phyloP scores from a whole-genome alignment of 2,888 invertebrate genomes.

The Drosophila nigricruria region DNA sequence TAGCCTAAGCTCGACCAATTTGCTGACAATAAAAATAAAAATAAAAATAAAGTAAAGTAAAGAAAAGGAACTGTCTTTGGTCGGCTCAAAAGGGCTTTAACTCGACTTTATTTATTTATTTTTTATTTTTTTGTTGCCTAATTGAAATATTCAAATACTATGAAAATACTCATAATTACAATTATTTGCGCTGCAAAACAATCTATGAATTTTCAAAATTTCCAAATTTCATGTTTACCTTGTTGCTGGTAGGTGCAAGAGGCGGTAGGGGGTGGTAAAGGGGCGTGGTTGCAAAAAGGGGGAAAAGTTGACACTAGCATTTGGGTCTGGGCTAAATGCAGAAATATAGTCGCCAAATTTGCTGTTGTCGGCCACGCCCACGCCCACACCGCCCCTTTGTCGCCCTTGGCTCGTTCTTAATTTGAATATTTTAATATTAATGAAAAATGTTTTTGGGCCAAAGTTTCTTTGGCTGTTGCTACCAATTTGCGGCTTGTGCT shows the following conservation, averaged over 20 bases:
- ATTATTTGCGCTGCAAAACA: conserved; percentile 32
- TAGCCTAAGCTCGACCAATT: conserved; percentile 62
- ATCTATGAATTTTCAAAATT: conserved; percentile 76
- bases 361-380: background rate
- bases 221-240: conserved; percentile 13
- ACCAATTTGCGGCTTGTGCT: conserved; percentile 66
- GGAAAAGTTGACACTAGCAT: conserved; percentile 2
- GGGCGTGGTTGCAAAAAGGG: background rate
- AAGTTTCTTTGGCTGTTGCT: conserved; percentile 60
- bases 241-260: background rate
- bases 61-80: conserved; percentile 19
- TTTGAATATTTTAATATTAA: conserved; percentile 80
- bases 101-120: background rate
- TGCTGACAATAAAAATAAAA: conserved; percentile 63
- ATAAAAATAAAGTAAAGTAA: background rate
- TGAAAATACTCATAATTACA: conserved; percentile 63
- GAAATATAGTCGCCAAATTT: conserved; percentile 22
- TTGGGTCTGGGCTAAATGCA: conserved; percentile 4
- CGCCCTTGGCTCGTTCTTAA: conserved; percentile 48
- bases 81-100: conserved; percentile 32
- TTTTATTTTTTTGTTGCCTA: background rate
- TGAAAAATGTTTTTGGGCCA: conserved; percentile 67
- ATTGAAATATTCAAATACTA: conserved; percentile 57
- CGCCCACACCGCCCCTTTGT: background rate
- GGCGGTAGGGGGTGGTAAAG: background rate